Percentiles rank a stretch among this genome's conserved stretches.
Evolutionary conservation across 2,797 vertebrate genomes (phyloP).

Genomic region (Micrastur ruficollis): DNA sequence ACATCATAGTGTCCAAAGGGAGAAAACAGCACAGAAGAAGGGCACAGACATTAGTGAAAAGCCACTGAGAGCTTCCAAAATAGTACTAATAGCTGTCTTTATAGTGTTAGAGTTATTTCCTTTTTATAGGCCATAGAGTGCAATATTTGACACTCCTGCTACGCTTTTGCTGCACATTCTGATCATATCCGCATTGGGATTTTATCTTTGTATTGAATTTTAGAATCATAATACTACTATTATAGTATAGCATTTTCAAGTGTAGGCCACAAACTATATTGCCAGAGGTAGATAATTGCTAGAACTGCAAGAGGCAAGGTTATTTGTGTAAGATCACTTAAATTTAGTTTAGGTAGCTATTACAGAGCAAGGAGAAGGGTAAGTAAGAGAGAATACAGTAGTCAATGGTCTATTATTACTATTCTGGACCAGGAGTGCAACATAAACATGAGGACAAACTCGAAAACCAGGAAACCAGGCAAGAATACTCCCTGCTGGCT

Average conservation of each 20-base stretch:
- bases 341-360: constrained; percentile 38
- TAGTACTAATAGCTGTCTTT: constrained; percentile 66
- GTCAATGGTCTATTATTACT: constrained; percentile 43
- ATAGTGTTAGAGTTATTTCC: constrained; percentile 28
- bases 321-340: constrained; percentile 10
- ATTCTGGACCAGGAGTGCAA: constrained; percentile 59
- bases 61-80: constrained; percentile 66
- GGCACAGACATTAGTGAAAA: constrained; percentile 61
- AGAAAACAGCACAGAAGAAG: constrained; percentile 59
- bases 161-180: background rate
- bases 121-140: constrained; percentile 44
- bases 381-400: background rate
- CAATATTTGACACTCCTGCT: constrained; percentile 31
- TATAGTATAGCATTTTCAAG: constrained; percentile 25
- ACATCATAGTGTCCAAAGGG: constrained; percentile 47
- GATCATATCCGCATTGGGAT: constrained; percentile 38
- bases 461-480: constrained; percentile 60
- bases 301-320: constrained; percentile 1
- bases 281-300: constrained; percentile 32
- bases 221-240: constrained; percentile 6
- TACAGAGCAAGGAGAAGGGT: constrained; percentile 11
- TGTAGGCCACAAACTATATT: constrained; percentile 31
- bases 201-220: constrained; percentile 53
- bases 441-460: constrained; percentile 62
- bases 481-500: constrained; percentile 66